Base-by-base conservation (phyloP, 2,888 invertebrate genomes). In the Liopterus haemorrhoidalis region DNA sequence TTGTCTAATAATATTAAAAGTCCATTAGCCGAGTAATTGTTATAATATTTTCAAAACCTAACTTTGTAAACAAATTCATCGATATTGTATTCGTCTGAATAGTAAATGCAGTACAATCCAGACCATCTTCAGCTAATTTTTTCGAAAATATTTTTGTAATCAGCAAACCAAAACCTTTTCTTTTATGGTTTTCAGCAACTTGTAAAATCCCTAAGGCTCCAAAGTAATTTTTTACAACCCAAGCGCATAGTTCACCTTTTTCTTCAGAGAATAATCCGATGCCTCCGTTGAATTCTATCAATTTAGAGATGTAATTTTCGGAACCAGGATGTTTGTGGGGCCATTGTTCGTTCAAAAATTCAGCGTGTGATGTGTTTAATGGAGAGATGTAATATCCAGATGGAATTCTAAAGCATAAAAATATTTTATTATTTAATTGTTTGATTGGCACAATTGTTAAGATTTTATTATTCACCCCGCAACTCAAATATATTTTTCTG, bases 161-260 rank as follows among this genome's bases (percentile, higher is more conserved):
- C 15, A 65, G 49, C 48, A 54, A 57, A 3, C 60, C 69, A 48
- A 67, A 68, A 16, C 69, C 68, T 47, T 59, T 66, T 30, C 62
- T 54, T 47, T 54, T 63, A 41, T 68, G 55, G 12, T 57, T 53
- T 2, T 64, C 58, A 5, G 58, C 48, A 2, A 67, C 67, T 47
- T 69, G 67, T 18, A 68, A 53, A 4, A 63, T 54, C 12, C 61
- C 62, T 25, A 68, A 33, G 14, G 61, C 63, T 12, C 64, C 62
- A 40, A 61, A 58, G 20, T 62, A 60, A 41, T 62, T 62, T 37
- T 61, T 60, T 12, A 68, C 28, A 9, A 54, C 57, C 69, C 69
- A 70, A 8, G 67, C 61, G 4, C 67, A 57, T 32, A 70, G 49
- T 46, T 59, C 52, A 39, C 63, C 41, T 37, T 58, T 59, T 19